phyloP scores from a whole-genome alignment of 2,113 vertebrate species.

The Onychostoma macrolepis region DNA sequence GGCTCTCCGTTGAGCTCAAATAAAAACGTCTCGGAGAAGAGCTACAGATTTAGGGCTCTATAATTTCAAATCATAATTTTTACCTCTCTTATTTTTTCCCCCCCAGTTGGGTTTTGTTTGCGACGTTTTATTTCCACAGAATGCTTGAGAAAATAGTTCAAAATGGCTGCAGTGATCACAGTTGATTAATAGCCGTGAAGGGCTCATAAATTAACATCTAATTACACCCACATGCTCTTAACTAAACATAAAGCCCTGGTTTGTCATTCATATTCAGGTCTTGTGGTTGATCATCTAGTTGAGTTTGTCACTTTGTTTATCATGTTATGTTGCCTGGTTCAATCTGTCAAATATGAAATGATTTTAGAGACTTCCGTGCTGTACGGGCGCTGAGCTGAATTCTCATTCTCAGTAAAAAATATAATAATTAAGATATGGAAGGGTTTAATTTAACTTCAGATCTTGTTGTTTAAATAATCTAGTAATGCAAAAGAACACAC shows the following conservation, averaged over 20 bases:
- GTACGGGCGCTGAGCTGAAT: not conserved
- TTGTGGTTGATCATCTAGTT: constrained; percentile 17
- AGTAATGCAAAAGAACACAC: constrained; percentile 34
- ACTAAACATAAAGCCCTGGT: constrained; percentile 39
- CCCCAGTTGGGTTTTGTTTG: constrained; percentile 60
- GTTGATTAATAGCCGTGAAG: constrained; percentile 59
- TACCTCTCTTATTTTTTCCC: constrained; percentile 66
- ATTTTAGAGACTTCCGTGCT: not conserved
- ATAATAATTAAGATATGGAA: constrained; percentile 8
- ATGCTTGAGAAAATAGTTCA: constrained; percentile 52
- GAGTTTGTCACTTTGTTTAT: not conserved
- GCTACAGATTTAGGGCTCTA: constrained; percentile 73
- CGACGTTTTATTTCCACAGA: constrained; percentile 45
- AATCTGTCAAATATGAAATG: not conserved
- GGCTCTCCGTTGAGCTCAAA: constrained; percentile 74
- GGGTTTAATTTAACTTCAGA: constrained; percentile 36
- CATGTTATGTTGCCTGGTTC: not conserved
- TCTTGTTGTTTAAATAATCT: constrained; percentile 6
- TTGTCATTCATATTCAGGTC: constrained; percentile 26
- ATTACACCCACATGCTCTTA: constrained; percentile 47
- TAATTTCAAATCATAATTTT: constrained; percentile 80
- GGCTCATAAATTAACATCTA: constrained; percentile 59
- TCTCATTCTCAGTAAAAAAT: not conserved
- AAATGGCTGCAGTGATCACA: constrained; percentile 54
- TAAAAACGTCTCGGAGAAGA: constrained; percentile 72